A percentile compares a stretch with the other conserved stretches of the same genome.
These are phyloP conservation scores for Pinna nobilis DNA, from an alignment of 1,140 invertebrate species.

Conservation along the genomic window DNA sequence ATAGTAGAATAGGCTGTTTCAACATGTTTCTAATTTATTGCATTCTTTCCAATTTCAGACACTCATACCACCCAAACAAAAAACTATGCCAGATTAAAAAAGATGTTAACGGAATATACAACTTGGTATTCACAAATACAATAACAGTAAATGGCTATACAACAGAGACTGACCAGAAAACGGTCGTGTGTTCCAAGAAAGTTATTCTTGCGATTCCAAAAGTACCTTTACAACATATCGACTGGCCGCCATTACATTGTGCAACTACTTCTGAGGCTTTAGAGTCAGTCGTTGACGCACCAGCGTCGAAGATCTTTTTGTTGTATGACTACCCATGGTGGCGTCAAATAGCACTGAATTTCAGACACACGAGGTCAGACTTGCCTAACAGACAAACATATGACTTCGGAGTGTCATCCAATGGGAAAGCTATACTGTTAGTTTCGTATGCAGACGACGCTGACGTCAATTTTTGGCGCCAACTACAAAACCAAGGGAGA, in stretches of 20 bases:
- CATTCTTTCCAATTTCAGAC: not conserved
- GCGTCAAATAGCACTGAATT: not conserved
- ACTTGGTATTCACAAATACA: not conserved
- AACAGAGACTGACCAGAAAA: not conserved
- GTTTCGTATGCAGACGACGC: constrained; percentile 2
- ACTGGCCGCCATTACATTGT: not conserved
- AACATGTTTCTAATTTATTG: not conserved
- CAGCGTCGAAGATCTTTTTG: not conserved
- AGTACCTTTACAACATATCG: not conserved
- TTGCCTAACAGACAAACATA: constrained; percentile 1
- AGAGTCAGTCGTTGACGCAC: not conserved
- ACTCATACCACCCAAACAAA: not conserved
- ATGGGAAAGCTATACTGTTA: not conserved
- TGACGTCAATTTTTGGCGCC: not conserved
- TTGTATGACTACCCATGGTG: constrained; percentile 24
- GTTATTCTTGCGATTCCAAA: constrained; percentile 13
- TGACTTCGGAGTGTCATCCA: constrained; percentile 4
- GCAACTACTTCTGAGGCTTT: not conserved
- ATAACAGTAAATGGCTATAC: constrained; percentile 2
- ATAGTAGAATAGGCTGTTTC: too few species aligned
- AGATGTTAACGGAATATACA: not conserved
- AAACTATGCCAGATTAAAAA: not conserved
- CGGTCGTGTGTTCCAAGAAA: not conserved
- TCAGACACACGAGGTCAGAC: not conserved
- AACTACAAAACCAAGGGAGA: not conserved